Evolutionary conservation across 2,113 vertebrate genomes (phyloP), one percentile per base, ranked within the genome.

Genomic region (Rhegmatorhina hoffmannsi): DNA sequence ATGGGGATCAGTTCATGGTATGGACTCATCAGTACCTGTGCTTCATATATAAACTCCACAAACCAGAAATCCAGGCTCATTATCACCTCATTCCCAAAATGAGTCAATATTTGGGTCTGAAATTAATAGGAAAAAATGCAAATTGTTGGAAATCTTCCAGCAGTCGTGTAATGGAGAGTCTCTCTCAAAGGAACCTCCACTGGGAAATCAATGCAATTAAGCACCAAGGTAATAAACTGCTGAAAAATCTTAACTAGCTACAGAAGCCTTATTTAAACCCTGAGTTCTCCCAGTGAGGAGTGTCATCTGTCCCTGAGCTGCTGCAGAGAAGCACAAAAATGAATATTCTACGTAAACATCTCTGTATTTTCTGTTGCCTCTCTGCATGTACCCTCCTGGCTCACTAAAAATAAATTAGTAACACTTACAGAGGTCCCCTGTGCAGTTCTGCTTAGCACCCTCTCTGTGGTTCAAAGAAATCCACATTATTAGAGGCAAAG

Each of bases 131-230:
- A 34, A 72, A 89, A 92, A 81, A 81, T 31, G 69, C 4, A 11
- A 91, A 75, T 75, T 64, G 69, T 26, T 81, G 80, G 60, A 95
- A 78, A 90, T 78, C 76, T 84, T 93, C 83, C 72, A 87, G 80
- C 50, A 94, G 64, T 36, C 38, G 23, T 67, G 72, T 74, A 64
- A 84, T 75, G 47, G 55, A 92, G 80, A 90, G 36, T 52, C 17
- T 87, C 53, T 85, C 59, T 90, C 91, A 92, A 63, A 90, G 40
- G 56, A 81, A 78, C 31, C 66, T 94, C 83, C 89, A 53, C 8
- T 56, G 94, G 91, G 95, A 92, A 92, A 94, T 81, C 26, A 93
- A 93, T 88, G 73, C 85, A 95, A 94, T 96, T 96, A 97, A 92
- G 33, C 34, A 87, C 76, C 52, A 78, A 84, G 52, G 91, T 96